Percentiles rank a stretch among this genome's conserved stretches.
Evolutionary conservation across 1,140 invertebrate genomes (phyloP).

Genomic region (Leptinotarsa defecta): DNA sequence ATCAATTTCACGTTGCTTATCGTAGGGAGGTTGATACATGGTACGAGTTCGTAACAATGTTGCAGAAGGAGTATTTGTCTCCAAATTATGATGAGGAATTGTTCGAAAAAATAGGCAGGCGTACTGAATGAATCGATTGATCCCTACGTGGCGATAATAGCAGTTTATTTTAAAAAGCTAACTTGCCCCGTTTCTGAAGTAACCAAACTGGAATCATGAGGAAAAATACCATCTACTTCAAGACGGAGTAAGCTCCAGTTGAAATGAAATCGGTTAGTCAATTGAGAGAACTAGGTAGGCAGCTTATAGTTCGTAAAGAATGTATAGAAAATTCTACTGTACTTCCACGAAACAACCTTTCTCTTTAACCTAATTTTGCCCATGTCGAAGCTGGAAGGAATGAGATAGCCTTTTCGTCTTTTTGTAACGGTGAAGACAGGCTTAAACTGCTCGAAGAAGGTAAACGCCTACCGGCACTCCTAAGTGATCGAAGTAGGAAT

Average conservation of each 20-base stretch:
- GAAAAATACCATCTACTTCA: not conserved
- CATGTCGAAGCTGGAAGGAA: not conserved
- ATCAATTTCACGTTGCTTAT: slow-evolving; percentile 44
- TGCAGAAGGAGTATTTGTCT: slow-evolving; percentile 43
- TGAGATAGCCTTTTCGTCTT: no score
- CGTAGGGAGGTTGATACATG: slow-evolving; percentile 35
- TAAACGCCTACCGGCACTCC: not conserved
- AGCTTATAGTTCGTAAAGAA: not conserved
- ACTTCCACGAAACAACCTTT: not conserved
- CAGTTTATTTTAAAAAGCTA: slow-evolving; percentile 16
- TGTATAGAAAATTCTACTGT: not conserved
- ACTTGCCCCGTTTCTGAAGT: not conserved
- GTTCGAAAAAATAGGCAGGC: slow-evolving; percentile 39
- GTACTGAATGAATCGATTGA: not conserved
- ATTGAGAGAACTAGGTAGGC: not conserved
- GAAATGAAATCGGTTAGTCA: not conserved
- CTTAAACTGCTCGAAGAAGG: not conserved
- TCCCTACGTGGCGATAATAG: not conserved
- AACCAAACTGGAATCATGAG: not conserved
- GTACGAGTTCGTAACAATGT: slow-evolving; percentile 35
- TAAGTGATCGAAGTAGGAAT: not conserved
- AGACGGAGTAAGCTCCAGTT: not conserved
- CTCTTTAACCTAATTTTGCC: not conserved
- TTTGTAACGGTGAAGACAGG: no score
- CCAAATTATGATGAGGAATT: slow-evolving; percentile 46